Evolutionary conservation across 2,797 vertebrate genomes (phyloP), one percentile per base, ranked within the genome.

Genomic region (Sibirionetta formosa): DNA sequence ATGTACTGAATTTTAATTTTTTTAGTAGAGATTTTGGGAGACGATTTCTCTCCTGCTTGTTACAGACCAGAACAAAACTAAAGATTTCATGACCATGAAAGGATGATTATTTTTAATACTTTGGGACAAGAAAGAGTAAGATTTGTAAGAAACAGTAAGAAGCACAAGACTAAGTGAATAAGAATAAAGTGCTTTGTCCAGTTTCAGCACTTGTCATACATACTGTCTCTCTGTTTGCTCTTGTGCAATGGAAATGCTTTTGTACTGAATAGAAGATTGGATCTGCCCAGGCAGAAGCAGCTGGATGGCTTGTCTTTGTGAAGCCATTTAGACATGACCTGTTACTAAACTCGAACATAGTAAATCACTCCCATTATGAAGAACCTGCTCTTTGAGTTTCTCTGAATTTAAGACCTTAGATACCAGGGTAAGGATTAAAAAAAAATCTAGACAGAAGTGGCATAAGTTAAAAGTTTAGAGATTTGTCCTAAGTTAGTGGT

Each of bases 1-100:
- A 91, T 76, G 42, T 64, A 79, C 79, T 78, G 72, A 68, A 72
- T 86, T 80, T 76, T 88, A 71, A 19, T 14, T 19, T 96, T 88
- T 81, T 81, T 83, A 83, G 23, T 50, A n/a, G 36, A 93, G 65
- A 29, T 50, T 89, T 75, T 27, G 61, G 11, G 51, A 89, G 26
- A 61, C 38, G 18, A 58, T 86, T 94, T 92, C 58, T 42, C 56
- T n/a, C 9, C 6, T 61, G 36, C 5, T 48, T 69, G 18, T 82
- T 82, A 35, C 11, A 54, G 63, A 60, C 26, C 29, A 44, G 36
- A 93, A 86, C 16, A 93, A 73, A 66, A 1, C 5, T 61, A 83
- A 91, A 65, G 35, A 29, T 31, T 78, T 84, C 0, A 0, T 24
- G 4, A 3, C 9, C 11, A 3, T 24, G 22, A 82, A 35, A 17